A percentile compares a stretch with the other conserved stretches of the same genome.
phyloP scores from a whole-genome alignment of 2,888 invertebrate species.

The Mesochorus sp. region DNA sequence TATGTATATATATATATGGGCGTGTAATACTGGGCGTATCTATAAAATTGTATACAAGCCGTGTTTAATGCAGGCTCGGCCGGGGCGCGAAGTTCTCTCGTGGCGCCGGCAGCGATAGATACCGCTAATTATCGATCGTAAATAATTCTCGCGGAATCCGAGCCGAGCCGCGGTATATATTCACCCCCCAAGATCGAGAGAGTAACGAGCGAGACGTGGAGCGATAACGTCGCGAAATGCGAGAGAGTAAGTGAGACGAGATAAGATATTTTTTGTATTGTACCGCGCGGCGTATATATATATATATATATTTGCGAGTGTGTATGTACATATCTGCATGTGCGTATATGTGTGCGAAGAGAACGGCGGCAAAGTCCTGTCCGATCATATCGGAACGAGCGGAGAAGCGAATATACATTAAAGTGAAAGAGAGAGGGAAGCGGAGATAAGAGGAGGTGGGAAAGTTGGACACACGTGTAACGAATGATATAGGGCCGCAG shows the following conservation, averaged over 20 bases:
- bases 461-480: conserved; percentile 19
- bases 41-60: conserved; percentile 57
- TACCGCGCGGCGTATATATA: too few relatives aligned
- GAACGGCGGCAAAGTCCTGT: conserved; percentile 41
- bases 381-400: conserved; percentile 44
- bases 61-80: conserved; percentile 43
- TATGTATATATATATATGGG: conserved; percentile 58
- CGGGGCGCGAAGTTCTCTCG: conserved; percentile 27
- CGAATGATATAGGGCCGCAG: conserved; percentile 48
- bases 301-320: too few relatives aligned
- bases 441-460: conserved; percentile 3
- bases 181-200: conserved; percentile 27
- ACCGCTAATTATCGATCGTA: conserved; percentile 82
- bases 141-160: conserved; percentile 77
- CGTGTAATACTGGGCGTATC: conserved; percentile 61
- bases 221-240: conserved; percentile 24
- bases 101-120: conserved; percentile 82
- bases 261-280: conserved; percentile 9
- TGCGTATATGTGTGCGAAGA: background rate
- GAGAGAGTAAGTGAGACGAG: conserved; percentile 20
- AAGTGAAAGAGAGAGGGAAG: conserved; percentile 11
- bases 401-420: background rate
- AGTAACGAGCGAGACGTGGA: conserved; percentile 35
- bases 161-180: conserved; percentile 27
- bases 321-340: too few relatives aligned